Conservation (phyloP, 2,888 invertebrate species). For the Lasioglossum oenotherae region DNA sequence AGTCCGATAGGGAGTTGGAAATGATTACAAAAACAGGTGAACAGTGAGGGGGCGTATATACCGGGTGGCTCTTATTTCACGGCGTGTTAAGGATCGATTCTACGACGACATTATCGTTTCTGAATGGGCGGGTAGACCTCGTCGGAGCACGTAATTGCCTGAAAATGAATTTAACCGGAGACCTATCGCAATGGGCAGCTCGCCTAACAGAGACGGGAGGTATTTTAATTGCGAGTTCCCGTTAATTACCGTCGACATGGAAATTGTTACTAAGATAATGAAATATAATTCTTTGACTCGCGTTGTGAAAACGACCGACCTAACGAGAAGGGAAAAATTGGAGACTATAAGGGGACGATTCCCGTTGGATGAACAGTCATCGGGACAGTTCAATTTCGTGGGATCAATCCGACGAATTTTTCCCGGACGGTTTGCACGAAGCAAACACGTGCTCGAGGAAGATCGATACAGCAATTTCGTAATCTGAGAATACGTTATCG, state of each 20-base stretch:
- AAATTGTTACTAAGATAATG: background rate
- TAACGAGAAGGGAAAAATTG: background rate
- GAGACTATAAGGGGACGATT: background rate
- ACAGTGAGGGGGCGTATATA: background rate
- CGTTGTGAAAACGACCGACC: background rate
- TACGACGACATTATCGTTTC: background rate
- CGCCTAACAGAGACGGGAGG: background rate
- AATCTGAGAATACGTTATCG: constrained; percentile 13
- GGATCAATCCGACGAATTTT: background rate
- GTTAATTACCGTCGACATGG: background rate
- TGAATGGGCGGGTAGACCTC: background rate
- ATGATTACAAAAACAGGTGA: background rate
- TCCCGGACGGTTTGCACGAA: background rate
- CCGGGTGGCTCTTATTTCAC: background rate
- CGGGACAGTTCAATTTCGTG: background rate
- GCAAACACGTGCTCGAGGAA: background rate
- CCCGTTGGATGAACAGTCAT: background rate
- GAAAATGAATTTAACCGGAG: background rate
- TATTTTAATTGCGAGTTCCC: background rate
- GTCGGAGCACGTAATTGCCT: background rate
- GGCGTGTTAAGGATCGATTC: background rate
- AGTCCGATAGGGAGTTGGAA: background rate
- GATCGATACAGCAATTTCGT: constrained; percentile 7
- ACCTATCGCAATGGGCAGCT: background rate
- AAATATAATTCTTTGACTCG: background rate